These are phyloP conservation scores for Acleris cristana DNA, from an alignment of 2,888 invertebrate genomes.

Conservation along the genomic window DNA sequence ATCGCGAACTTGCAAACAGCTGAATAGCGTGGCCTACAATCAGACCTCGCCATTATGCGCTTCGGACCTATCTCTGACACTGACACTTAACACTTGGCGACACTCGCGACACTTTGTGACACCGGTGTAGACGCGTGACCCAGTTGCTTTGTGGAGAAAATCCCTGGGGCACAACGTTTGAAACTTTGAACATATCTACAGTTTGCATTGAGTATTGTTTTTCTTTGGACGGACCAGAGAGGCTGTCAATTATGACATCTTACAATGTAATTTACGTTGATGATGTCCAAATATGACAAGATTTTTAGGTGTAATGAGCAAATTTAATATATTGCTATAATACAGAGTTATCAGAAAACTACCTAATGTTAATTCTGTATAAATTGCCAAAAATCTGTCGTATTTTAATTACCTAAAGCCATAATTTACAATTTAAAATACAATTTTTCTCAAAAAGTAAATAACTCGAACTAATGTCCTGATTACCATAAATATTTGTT, in stretches of 20 bases:
- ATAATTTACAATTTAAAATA: background rate
- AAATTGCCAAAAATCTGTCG: no score
- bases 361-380: no score
- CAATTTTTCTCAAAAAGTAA: no score
- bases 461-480: background rate
- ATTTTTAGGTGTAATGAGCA: no score
- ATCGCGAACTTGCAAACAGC: conserved; percentile 26
- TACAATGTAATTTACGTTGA: no score
- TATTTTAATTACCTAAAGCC: background rate
- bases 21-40: conserved; percentile 29
- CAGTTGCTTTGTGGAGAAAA: conserved; percentile 28
- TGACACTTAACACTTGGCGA: conserved; percentile 36
- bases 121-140: conserved; percentile 23
- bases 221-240: background rate
- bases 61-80: conserved; percentile 37
- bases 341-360: no score
- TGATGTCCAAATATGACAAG: no score
- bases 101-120: conserved; percentile 30
- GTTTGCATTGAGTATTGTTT: background rate
- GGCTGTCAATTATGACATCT: no score
- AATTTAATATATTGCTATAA: no score
- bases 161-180: background rate
- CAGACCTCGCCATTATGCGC: conserved; percentile 30
- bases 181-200: conserved; percentile 3
- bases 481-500: conserved; percentile 17